Percentiles rank a stretch among this genome's conserved stretches.
Evolutionary conservation across 1,140 invertebrate species (phyloP).

Genomic region (Chlorops oryzae): DNA sequence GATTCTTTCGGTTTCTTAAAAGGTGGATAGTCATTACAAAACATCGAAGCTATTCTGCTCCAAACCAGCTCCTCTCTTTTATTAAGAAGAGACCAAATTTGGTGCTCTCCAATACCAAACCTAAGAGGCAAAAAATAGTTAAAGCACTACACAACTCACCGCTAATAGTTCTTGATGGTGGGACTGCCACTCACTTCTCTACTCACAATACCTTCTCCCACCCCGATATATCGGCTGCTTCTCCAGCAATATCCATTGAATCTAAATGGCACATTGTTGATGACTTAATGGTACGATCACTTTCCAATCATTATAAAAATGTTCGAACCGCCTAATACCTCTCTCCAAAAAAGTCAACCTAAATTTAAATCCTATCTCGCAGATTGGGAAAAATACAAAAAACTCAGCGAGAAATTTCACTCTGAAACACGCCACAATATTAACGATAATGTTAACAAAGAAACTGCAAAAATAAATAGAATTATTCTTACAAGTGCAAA

Average conservation of each 20-base stretch:
- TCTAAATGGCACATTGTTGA: not conserved
- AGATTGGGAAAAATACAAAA: too few species aligned
- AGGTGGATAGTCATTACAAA: too few species aligned
- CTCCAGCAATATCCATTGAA: not conserved
- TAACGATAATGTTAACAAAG: not conserved
- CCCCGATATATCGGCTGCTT: conserved; percentile 3
- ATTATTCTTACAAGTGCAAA: not conserved
- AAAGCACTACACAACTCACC: too few species aligned
- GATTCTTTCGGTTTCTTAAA: too few species aligned
- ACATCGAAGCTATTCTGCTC: not conserved
- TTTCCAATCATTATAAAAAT: not conserved
- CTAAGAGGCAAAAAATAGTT: too few species aligned
- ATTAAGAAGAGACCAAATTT: too few species aligned
- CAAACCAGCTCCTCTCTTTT: too few species aligned
- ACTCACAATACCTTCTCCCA: too few species aligned
- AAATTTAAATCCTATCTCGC: not conserved
- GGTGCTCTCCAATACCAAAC: too few species aligned
- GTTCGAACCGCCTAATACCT: conserved; percentile 1
- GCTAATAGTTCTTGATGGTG: too few species aligned
- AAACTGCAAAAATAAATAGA: not conserved
- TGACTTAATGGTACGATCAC: not conserved
- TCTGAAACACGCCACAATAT: not conserved
- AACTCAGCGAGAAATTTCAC: conserved; percentile 5
- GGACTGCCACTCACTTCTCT: too few species aligned
- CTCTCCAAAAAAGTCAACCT: conserved; percentile 1